Percentiles rank a stretch among this genome's conserved stretches.
Conservation (phyloP, 2,888 invertebrate genomes). For the Heliconius erato region DNA sequence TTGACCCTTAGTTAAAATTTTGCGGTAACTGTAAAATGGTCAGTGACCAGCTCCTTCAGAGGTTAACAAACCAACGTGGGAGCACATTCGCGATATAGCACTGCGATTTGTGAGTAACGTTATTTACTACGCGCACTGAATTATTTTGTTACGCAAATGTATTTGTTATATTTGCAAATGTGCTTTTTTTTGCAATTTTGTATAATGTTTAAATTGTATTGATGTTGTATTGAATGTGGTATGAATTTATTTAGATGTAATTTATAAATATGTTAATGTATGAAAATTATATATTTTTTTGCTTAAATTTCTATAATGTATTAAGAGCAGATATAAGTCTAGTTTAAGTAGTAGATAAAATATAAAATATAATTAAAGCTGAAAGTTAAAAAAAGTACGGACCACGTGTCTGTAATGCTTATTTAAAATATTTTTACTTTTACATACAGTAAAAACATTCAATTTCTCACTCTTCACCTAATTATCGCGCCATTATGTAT, state of each 20-base stretch:
- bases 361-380: no score
- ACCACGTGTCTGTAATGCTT: no score
- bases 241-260: neutral
- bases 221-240: neutral
- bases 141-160: conserved; percentile 26
- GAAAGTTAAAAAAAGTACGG: no score
- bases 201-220: neutral
- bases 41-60: conserved; percentile 57
- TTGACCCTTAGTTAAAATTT: conserved; percentile 46
- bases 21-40: conserved; percentile 60
- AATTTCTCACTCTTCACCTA: no score
- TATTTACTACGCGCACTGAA: conserved; percentile 42
- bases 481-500: no score
- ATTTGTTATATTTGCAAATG: conserved; percentile 22
- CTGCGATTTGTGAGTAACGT: conserved; percentile 38
- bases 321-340: no score
- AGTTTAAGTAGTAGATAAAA: no score
- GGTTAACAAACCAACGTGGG: conserved; percentile 58
- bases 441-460: no score
- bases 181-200: neutral
- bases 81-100: conserved; percentile 47
- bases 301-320: no score
- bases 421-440: no score
- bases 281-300: no score
- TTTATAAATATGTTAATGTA: no score